Base-by-base conservation (phyloP, 2,797 vertebrate genomes). In the Galaxias olidus region DNA sequence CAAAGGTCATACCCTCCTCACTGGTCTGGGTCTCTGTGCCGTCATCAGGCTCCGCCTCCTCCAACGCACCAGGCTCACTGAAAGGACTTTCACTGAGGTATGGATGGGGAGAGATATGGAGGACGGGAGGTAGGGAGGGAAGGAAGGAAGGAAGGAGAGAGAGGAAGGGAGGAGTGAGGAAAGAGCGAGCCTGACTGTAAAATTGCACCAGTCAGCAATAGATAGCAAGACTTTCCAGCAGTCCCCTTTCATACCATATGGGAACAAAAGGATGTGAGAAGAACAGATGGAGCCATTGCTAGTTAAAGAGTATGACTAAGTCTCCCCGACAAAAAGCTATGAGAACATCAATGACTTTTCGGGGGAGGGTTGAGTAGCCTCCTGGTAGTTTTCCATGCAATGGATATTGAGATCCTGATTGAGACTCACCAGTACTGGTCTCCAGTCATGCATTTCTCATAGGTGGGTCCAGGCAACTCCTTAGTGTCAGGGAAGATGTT, bases 401-500 rank as follows among this genome's bases (percentile, higher is more conserved):
- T 47, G 11, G 1, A 30, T 30, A 30, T 30, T 30, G 30, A 30
- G 30, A 30, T 30, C 30, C 2, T 2, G 56, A 44, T 43, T 10
- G 6, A 15, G 45, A 73, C 95, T 94, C 90, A 99, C 98, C 98
- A 99, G 85, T 98, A 99, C 81, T 99, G 96, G 57, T 97, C 96
- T 56, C 95, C 95, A 30, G 97, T 96, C 98, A 99, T 99, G 69
- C 98, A 99, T 82, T 98, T 99, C 91, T 99, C 98, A 68, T 99
- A 99, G 8, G 98, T 91, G 0, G 98, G 97, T 4, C 98, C 97
- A 1, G 97, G 96, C 73, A 99, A 90, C 86, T 98, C 98, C 88
- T 98, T 98, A 83, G 89, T 89, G 82, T 98, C 96, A 0, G 98
- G 98, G 86, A 99, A 99, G 90, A 99, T 97, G 77, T 92, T 94